Base-by-base conservation (phyloP, 2,888 invertebrate species). In the Clitarchus hookeri region DNA sequence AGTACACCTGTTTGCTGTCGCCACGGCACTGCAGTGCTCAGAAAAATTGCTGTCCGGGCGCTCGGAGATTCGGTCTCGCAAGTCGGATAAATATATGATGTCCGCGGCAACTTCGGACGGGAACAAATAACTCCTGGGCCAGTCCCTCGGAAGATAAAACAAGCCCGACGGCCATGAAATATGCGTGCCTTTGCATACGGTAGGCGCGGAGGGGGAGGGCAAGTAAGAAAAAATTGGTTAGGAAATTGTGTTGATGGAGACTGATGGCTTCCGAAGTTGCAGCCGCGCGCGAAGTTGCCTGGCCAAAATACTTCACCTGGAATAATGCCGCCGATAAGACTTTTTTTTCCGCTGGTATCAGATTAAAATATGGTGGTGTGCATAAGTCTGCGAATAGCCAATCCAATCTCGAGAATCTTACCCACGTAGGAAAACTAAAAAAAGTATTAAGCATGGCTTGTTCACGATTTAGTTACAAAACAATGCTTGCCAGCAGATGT, bases 161-260 rank as follows among this genome's bases (percentile, higher is more conserved):
- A 65, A 65, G 65, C 65, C 65, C 65, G 65, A n/a, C n/a, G n/a
- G n/a, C n/a, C 65, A n/a, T n/a, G 65, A 65, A 65, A n/a, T 65
- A n/a, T n/a, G 19, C 65, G 23, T 19, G 65, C 65, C 65, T n/a
- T 53, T 65, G 65, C 65, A n/a, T 65, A 3, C 65, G 1, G 65
- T 8, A 23, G n/a, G 0, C 16, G 65, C 1, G 65, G n/a, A 65
- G 65, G 65, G 65, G 53, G 53, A 19, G 53, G 53, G 53, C 13
- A 53, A 53, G 12, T 53, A 53, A 16, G 4, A 36, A 48, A 48
- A 48, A 48, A n/a, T n/a, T n/a, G 65, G 36, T 65, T n/a, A n/a
- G 65, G 65, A 19, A 65, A 65, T 65, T n/a, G 65, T 23, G 65
- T 19, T n/a, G 65, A 65, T n/a, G 23, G 65, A n/a, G 65, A 65